Conservation (phyloP, 2,797 vertebrate species). For the Molossus molossus region DNA sequence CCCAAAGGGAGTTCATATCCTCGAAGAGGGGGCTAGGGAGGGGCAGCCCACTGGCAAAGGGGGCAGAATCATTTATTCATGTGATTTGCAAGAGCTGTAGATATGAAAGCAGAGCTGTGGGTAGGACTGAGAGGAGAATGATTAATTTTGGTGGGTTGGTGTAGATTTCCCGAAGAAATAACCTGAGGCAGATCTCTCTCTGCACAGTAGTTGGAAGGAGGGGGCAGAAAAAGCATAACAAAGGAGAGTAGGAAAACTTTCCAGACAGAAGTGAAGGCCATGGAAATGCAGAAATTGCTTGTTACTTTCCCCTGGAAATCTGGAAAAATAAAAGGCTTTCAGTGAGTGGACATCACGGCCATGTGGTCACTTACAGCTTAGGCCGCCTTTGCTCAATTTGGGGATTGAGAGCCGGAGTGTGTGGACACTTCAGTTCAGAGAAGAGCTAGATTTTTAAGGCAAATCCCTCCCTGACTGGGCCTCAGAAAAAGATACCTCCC, state of each 20-base stretch:
- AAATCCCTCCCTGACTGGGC: neutral
- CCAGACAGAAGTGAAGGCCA: neutral
- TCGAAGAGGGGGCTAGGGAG: neutral
- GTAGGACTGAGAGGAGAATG: neutral
- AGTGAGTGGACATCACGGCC: neutral
- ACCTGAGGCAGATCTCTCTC: neutral
- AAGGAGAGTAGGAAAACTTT: neutral
- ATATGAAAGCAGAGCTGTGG: neutral
- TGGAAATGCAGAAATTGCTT: neutral
- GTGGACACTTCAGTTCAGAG: neutral
- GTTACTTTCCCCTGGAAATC: neutral
- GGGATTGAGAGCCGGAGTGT: neutral
- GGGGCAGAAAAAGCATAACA: neutral
- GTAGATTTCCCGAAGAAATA: slow-evolving; percentile 33
- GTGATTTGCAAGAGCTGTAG: neutral
- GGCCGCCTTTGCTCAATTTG: neutral
- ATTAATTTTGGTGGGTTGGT: slow-evolving; percentile 13
- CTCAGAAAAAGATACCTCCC: neutral
- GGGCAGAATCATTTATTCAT: neutral
- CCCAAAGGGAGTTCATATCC: neutral
- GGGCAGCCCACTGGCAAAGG: neutral
- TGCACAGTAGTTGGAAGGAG: neutral
- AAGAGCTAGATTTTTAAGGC: slow-evolving; percentile 8
- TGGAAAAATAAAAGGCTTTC: neutral
- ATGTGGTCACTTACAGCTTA: neutral